phyloP scores from a whole-genome alignment of 2,113 vertebrate species.

The Rhinogobius similis region DNA sequence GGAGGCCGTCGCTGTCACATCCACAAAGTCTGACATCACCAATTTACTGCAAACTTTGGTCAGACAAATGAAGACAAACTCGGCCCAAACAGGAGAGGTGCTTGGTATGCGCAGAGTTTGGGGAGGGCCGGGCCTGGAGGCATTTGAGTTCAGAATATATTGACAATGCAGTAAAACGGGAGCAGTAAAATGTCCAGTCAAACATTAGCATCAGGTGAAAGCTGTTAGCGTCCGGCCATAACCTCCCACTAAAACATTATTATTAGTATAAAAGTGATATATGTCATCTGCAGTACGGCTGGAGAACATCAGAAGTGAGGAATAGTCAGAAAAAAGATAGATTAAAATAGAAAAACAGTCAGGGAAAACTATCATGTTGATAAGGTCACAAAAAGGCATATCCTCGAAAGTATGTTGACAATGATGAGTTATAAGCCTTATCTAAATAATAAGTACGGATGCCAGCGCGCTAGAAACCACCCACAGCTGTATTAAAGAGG shows the following conservation, averaged over 20 bases:
- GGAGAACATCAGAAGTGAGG: not conserved
- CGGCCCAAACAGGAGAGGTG: constrained; percentile 9
- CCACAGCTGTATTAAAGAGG: not conserved
- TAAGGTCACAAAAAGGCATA: too few species aligned
- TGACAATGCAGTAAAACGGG: not conserved
- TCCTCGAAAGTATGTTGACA: too few species aligned
- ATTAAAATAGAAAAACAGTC: not conserved
- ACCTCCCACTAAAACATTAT: constrained; percentile 5
- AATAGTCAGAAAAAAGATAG: not conserved
- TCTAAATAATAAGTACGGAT: not conserved
- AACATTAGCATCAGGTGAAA: constrained; percentile 8
- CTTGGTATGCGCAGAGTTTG: constrained; percentile 11
- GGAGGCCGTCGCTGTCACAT: constrained; percentile 10
- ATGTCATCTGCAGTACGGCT: not conserved
- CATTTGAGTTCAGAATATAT: not conserved
- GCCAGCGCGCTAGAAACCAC: too few species aligned
- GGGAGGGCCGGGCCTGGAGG: constrained; percentile 5
- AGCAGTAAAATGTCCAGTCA: constrained; percentile 6
- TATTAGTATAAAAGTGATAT: constrained; percentile 3
- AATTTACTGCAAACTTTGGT: constrained; percentile 32
- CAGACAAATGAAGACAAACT: constrained; percentile 32
- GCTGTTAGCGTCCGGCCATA: not conserved
- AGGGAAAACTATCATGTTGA: too few species aligned
- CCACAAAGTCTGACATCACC: constrained; percentile 23
- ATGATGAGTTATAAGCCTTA: too few species aligned